A percentile compares a stretch with the other conserved stretches of the same genome.
These are phyloP conservation scores for Halichoeres trimaculatus DNA, from an alignment of 2,113 vertebrate genomes.

Conservation along the genomic window DNA sequence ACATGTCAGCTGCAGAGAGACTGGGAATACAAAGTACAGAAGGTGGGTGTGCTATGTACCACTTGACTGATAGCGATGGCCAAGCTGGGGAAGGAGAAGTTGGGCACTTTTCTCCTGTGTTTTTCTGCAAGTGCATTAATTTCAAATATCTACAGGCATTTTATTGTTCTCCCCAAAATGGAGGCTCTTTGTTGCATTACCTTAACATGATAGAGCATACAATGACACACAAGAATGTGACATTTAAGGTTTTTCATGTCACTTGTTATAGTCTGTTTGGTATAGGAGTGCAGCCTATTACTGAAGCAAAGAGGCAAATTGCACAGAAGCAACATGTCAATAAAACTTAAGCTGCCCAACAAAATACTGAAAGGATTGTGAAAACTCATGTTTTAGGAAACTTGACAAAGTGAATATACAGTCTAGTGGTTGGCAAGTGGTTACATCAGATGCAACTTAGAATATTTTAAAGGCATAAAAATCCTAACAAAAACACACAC, in stretches of 20 bases:
- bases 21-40: not conserved
- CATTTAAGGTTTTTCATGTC: not conserved
- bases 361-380: not conserved
- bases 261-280: not conserved
- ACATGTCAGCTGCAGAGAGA: not conserved
- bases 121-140: not conserved
- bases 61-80: not conserved
- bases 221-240: not conserved
- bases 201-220: not conserved
- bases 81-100: not conserved
- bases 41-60: not conserved
- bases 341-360: not conserved
- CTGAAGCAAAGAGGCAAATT: not conserved
- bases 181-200: not conserved
- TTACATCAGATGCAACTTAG: not conserved
- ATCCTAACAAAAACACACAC: not conserved
- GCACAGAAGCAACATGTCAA: not conserved
- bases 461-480: not conserved
- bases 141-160: not conserved
- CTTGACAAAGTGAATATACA: slow-evolving; percentile 48
- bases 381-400: not conserved
- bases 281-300: not conserved
- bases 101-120: no score
- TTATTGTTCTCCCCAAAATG: not conserved
- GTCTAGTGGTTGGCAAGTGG: slow-evolving; percentile 61